Conservation (phyloP, 2,113 vertebrate species). For the Orycteropus afer region DNA sequence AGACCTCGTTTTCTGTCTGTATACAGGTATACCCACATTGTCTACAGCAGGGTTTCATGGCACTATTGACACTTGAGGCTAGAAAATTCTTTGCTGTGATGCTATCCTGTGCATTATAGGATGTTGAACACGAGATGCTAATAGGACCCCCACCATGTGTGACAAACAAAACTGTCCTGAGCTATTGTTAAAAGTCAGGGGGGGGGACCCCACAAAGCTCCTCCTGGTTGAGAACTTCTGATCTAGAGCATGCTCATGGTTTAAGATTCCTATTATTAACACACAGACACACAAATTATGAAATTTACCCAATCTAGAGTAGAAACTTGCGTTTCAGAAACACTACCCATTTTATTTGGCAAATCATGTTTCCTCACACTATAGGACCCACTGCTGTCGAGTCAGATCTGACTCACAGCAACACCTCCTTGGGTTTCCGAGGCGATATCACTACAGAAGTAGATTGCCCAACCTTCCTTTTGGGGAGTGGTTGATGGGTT, state of each 20-base stretch:
- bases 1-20: not conserved
- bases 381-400: too few species aligned
- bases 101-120: not conserved
- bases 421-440: too few species aligned
- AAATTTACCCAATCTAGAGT: constrained; percentile 7
- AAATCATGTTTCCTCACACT: not conserved
- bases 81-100: not conserved
- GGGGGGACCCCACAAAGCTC: not conserved
- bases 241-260: not conserved
- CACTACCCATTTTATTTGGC: not conserved
- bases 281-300: not conserved
- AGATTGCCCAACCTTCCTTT: too few species aligned
- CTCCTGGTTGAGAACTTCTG: not conserved
- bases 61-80: not conserved
- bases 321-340: not conserved
- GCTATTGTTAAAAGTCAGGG: not conserved
- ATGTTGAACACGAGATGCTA: not conserved
- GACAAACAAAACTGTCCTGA: not conserved
- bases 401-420: too few species aligned
- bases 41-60: not conserved
- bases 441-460: too few species aligned
- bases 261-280: not conserved
- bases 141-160: not conserved
- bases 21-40: not conserved
- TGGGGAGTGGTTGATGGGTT: too few species aligned